phyloP scores from a whole-genome alignment of 2,888 invertebrate species.

The Cephus nigrinus region DNA sequence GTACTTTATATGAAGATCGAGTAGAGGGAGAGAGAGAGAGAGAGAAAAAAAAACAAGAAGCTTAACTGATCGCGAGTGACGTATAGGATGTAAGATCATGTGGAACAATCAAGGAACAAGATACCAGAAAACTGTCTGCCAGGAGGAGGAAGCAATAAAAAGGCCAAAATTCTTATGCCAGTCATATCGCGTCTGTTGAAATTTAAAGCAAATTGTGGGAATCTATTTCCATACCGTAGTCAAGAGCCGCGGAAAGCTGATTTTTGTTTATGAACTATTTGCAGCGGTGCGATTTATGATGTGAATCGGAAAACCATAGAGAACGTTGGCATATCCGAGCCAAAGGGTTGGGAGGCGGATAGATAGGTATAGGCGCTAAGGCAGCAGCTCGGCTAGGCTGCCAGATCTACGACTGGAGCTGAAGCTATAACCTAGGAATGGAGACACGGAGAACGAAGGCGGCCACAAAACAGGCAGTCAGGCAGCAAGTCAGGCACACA shows the following conservation, averaged over 20 bases:
- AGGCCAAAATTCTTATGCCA: too few relatives aligned
- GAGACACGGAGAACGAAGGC: conserved; percentile 17
- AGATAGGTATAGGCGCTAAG: conserved; percentile 23
- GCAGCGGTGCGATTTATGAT: conserved; percentile 48
- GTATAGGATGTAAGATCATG: too few relatives aligned
- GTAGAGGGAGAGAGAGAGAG: conserved; percentile 12
- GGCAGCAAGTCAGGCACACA: conserved; percentile 35
- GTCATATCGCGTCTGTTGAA: too few relatives aligned
- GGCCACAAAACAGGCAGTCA: not conserved
- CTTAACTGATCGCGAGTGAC: not conserved
- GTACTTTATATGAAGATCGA: not conserved
- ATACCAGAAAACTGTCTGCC: too few relatives aligned
- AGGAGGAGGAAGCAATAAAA: too few relatives aligned
- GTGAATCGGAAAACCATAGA: conserved; percentile 45
- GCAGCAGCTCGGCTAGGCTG: conserved; percentile 12
- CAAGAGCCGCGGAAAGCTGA: conserved; percentile 25
- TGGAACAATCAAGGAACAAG: not conserved
- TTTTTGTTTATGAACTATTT: conserved; percentile 54
- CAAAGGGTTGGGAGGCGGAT: conserved; percentile 17
- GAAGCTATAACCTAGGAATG: not conserved
- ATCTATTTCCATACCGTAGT: conserved; percentile 2
- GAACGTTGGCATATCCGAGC: conserved; percentile 14
- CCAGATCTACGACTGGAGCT: too few relatives aligned
- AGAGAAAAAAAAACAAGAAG: not conserved
- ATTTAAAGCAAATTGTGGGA: not conserved